Conservation (phyloP, 2,888 invertebrate genomes). For the Amphipyra berbera region DNA sequence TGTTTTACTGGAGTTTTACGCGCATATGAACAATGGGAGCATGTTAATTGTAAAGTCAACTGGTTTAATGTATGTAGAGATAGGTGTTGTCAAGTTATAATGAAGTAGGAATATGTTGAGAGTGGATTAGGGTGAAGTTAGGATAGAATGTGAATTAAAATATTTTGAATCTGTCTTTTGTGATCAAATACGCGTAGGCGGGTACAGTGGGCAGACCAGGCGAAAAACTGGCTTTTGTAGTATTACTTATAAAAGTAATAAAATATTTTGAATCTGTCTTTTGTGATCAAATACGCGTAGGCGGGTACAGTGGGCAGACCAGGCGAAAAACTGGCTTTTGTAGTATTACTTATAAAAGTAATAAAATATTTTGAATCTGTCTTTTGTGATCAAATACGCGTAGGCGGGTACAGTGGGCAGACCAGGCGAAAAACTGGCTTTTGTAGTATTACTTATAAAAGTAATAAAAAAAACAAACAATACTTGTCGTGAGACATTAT, state of each 20-base stretch:
- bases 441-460: too few relatives aligned
- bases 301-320: too few relatives aligned
- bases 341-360: too few relatives aligned
- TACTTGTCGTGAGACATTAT: too few relatives aligned
- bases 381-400: too few relatives aligned
- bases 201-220: too few relatives aligned
- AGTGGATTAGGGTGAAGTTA: slow-evolving; percentile 23
- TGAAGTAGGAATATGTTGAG: slow-evolving; percentile 45
- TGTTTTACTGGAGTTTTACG: slow-evolving; percentile 57
- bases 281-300: too few relatives aligned
- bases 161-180: not conserved
- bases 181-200: too few relatives aligned
- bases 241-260: too few relatives aligned
- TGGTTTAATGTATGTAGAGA: slow-evolving; percentile 50
- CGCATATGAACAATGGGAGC: slow-evolving; percentile 46
- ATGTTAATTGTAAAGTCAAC: slow-evolving; percentile 61
- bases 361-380: not conserved
- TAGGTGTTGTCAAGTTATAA: slow-evolving; percentile 40
- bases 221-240: not conserved
- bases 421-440: not conserved
- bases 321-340: not conserved
- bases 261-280: not conserved
- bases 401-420: too few relatives aligned
- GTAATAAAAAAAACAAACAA: too few relatives aligned
- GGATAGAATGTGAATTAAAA: not conserved